A percentile compares a stretch with the other conserved stretches of the same genome.
Evolutionary conservation across 2,888 invertebrate genomes (phyloP).

Genomic region (Teleogryllus oceanicus): DNA sequence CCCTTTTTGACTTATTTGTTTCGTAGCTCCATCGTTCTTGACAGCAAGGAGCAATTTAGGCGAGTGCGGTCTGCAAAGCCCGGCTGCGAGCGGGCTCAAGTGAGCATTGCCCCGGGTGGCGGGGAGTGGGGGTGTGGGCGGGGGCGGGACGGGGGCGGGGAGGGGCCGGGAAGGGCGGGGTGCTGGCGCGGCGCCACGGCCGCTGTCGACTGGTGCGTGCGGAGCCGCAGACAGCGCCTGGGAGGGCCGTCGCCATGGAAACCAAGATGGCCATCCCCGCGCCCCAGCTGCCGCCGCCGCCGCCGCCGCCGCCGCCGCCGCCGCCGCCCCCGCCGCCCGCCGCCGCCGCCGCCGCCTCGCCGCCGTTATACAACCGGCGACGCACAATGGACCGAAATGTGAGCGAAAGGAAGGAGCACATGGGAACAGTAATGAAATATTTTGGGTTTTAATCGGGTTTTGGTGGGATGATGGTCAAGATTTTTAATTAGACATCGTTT

Average conservation of each 20-base stretch:
- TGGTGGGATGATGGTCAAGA: too few relatives aligned
- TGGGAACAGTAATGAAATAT: too few relatives aligned
- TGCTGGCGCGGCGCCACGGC: background rate
- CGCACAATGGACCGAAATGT: too few relatives aligned
- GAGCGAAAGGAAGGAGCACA: too few relatives aligned
- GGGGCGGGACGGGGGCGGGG: background rate
- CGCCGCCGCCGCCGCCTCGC: background rate
- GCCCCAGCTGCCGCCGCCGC: background rate
- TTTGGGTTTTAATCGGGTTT: too few relatives aligned
- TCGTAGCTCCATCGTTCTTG: too few relatives aligned
- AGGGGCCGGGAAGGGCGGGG: background rate
- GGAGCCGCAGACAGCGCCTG: conserved; percentile 1
- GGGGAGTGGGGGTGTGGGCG: background rate
- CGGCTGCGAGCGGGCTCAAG: too few relatives aligned
- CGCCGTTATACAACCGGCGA: background rate
- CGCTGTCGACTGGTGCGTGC: background rate
- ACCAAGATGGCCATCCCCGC: background rate
- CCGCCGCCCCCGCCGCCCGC: background rate
- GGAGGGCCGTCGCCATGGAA: conserved; percentile 1
- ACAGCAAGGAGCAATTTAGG: too few relatives aligned
- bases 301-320: background rate
- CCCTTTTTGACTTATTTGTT: too few relatives aligned
- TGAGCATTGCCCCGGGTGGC: too few relatives aligned
- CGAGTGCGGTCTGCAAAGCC: too few relatives aligned
- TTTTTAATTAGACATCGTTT: too few relatives aligned